Evolutionary conservation across 2,888 invertebrate species (phyloP), one percentile per base, ranked within the genome.

Genomic region (Netelia virgata): DNA sequence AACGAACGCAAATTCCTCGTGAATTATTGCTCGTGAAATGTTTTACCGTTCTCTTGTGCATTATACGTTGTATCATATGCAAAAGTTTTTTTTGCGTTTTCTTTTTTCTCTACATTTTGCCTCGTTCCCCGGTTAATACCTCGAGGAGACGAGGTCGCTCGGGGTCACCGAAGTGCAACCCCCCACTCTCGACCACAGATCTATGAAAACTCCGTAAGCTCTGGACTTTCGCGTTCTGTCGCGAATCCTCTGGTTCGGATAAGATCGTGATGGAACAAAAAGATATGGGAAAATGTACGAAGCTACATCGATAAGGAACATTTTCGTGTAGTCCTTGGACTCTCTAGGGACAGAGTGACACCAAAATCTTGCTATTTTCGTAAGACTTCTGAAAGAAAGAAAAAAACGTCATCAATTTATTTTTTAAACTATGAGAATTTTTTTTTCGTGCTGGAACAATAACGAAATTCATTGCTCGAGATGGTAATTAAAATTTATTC

Each of bases 21-120:
- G 36, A 77, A 53, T 78, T 63, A 70, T 72, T 72, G 23, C 63
- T 66, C 43, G 64, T 43, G 18, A 64, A 79, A 47, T 73, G 28
- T 72, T 64, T 66, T 72, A 1, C 11, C 43, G 43, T 55, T 69
- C 50, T 57, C 11, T 20, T 10, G 43, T 23, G 28, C 16, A 59
- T 16, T 28, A n/a, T 36, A 18, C 64, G 18, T n/a, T 53, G 10
- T 63, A 74, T 61, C 43, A 61, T 55, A 63, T 20, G 57, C 18
- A 23, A 76, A 36, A 57, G 36, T 57, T 36, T 75, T 55, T 20
- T 57, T 57, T 57, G 3, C 18, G 3, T 57, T 63, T 50, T 57
- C 16, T 75, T 55, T 36, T 57, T 57, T 57, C 43, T 11, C 2
- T 57, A 57, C 50, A 47, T 47, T 47, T 47, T 10, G 75, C 28